These are phyloP conservation scores for Caiman crocodilus DNA, from an alignment of 2,797 vertebrate species.

Conservation along the genomic window DNA sequence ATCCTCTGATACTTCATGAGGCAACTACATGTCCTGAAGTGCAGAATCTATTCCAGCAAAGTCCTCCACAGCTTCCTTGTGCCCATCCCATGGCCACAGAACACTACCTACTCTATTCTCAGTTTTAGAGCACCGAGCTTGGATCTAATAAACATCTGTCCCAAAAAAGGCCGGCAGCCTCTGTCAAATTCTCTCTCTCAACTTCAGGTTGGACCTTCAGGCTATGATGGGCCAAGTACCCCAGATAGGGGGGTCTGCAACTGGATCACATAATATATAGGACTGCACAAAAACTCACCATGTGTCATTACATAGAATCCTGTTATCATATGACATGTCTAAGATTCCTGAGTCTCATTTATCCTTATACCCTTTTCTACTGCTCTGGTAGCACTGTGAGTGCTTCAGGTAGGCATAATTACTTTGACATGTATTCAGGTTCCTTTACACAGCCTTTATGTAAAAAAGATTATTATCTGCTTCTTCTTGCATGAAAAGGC, in stretches of 20 bases:
- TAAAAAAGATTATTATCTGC: neutral
- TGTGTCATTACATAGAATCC: neutral
- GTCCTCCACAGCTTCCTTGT: neutral
- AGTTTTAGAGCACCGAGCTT: neutral
- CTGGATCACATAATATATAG: neutral
- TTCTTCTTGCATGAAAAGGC: too few relatives aligned
- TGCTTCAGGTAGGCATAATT: neutral
- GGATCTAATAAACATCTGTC: neutral
- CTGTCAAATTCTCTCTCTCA: neutral
- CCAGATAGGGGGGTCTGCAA: neutral
- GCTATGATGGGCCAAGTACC: neutral
- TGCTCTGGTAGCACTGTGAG: neutral
- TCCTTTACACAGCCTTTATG: neutral
- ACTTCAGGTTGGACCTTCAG: neutral
- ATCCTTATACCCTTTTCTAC: too few relatives aligned
- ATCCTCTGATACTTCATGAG: neutral
- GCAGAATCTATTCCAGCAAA: neutral
- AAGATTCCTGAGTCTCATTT: neutral
- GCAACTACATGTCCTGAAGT: neutral
- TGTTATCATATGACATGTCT: neutral
- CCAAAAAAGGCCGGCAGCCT: neutral
- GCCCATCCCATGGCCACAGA: neutral
- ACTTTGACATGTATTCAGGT: neutral
- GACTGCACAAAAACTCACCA: neutral
- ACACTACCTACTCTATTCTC: rapidly evolving